Evolutionary conservation across 2,888 invertebrate species (phyloP), one percentile per base, ranked within the genome.

Genomic region (Morpho deidamia): DNA sequence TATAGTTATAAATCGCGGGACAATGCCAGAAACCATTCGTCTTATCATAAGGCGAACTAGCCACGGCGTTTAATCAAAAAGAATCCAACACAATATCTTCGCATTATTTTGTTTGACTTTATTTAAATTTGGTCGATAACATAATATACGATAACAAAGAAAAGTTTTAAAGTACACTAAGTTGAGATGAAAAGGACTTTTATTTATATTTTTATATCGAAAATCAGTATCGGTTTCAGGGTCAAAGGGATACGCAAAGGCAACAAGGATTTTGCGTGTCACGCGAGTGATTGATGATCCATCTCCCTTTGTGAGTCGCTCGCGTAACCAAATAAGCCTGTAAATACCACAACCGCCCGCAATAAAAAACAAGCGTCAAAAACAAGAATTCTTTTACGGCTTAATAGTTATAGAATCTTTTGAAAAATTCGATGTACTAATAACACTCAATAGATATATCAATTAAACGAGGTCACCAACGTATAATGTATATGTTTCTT

Each of bases 211-310:
- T 66, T 64, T 66, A 66, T 66, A 64, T 67, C 23, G 65, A 64
- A 62, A 53, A 66, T 65, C 64, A 64, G 57, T 63, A 64, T 64
- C 72, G 51, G 48, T 55, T 74, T 75, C 72, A 76, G 76, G 76
- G 71, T 67, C 74, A 74, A 78, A 78, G 23, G 42, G 42, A 78
- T 77, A 70, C 58, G 64, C 45, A 42, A 53, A 57, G 59, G 59
- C 57, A 66, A 69, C 67, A 81, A 84, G 81, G 80, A 74, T 79
- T 81, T 64, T 78, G 82, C 82, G 60, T 69, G 83, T 85, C 86
- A 85, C 74, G 70, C 56, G 46, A 51, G 69, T 87, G 88, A 88
- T 87, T 84, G 85, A 88, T 86, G 77, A 66, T 62, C 61, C 59
- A 60, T 57, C 66, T 64, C 69, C 69, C 65, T 76, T 77, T 77